Base-by-base conservation (phyloP, 2,113 vertebrate species). In the Archocentrus centrarchus region DNA sequence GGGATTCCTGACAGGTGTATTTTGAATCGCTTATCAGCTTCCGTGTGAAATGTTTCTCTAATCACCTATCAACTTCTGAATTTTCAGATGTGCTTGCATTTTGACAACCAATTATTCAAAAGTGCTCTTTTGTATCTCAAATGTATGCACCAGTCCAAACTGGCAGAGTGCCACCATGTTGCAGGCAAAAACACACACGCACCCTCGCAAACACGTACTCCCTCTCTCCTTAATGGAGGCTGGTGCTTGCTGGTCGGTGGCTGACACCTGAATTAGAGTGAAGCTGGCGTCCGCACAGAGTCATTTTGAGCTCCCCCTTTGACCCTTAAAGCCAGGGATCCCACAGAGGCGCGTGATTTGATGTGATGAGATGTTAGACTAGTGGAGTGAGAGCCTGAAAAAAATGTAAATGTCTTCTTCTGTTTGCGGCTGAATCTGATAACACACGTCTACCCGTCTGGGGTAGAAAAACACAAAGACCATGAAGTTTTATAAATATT, bases 211-310 rank as follows among this genome's bases (percentile, higher is more conserved):
- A 66, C 80, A 87, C 62, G 2, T 3, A n/a, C 77, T 57, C 30
- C 22, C 85, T 58, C 44, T 59, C 77, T 79, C 87, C 75, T 82
- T 86, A 88, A 88, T 88, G 85, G 86, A 84, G 76, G 88, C 83
- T 55, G 76, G 30, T 77, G 82, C 79, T 70, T 70, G 87, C 82
- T 62, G 75, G 59, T 60, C 79, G 22, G 64, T 86, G 87, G 80
- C 85, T 88, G 87, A 83, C 88, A 70, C 86, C 92, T 81, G 89
- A 91, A 91, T 92, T 91, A 93, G 92, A 92, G 90, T 41, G 90
- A 88, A 81, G 86, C 87, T 76, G 82, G 82, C 39, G 2, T 92
- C 89, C 81, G 44, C 86, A 85, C 77, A 76, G 86, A 89, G 83
- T 91, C 91, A 91, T 93, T 93, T 88, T 41, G 82, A 87, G 80